Conservation (phyloP, 1,140 invertebrate genomes). For the Drosophila littoralis region DNA sequence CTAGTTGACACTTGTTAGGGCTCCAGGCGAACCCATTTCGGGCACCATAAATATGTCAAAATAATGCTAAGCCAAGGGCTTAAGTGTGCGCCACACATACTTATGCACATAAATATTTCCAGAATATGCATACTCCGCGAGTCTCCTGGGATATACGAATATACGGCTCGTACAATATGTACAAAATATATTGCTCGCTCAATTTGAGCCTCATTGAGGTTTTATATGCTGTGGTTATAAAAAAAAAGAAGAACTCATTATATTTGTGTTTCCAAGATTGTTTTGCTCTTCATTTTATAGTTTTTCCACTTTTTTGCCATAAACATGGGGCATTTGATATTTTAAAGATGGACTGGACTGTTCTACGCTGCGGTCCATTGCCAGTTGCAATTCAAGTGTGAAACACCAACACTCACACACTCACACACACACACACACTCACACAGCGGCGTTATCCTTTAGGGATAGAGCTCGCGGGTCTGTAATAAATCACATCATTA, state of each 20-base stretch:
- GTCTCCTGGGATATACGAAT: slow-evolving; percentile 64
- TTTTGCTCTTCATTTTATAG: not conserved
- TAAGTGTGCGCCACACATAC: slow-evolving; percentile 28
- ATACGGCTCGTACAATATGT: too few relatives aligned
- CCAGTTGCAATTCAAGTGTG: slow-evolving; percentile 67
- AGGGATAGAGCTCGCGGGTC: slow-evolving; percentile 27
- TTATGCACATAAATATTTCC: slow-evolving; percentile 1
- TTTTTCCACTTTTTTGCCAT: slow-evolving; percentile 38
- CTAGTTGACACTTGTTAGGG: slow-evolving; percentile 60
- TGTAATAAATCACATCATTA: slow-evolving; percentile 78
- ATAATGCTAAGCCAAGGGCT: slow-evolving; percentile 59
- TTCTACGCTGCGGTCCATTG: slow-evolving; percentile 56
- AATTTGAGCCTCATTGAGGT: slow-evolving; percentile 40
- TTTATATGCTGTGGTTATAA: slow-evolving; percentile 44
- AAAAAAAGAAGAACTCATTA: slow-evolving; percentile 50
- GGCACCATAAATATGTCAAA: slow-evolving; percentile 75
- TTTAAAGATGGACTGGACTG: slow-evolving; percentile 37
- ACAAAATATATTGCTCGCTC: slow-evolving; percentile 28
- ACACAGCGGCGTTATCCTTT: slow-evolving; percentile 38
- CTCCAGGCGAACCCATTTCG: slow-evolving; percentile 46
- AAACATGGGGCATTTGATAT: slow-evolving; percentile 50
- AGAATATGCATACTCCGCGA: not conserved
- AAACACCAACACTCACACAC: slow-evolving; percentile 60
- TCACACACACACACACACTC: slow-evolving; percentile 3
- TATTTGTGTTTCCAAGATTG: slow-evolving; percentile 9